A percentile compares a stretch with the other conserved stretches of the same genome.
Evolutionary conservation across 2,113 vertebrate species (phyloP).

Genomic region (Pogona vitticeps): DNA sequence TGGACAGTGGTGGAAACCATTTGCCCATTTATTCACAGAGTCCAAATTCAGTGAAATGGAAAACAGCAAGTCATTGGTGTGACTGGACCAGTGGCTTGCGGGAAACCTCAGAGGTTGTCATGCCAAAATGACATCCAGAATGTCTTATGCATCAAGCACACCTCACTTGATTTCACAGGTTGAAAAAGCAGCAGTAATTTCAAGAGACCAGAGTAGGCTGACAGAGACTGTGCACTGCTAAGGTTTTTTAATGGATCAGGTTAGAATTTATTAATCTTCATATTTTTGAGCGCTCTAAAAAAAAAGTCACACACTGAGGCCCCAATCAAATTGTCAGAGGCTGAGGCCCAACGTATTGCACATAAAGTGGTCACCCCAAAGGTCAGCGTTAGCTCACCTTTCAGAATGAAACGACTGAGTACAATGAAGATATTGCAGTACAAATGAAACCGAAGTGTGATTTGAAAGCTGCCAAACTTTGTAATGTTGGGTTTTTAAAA

Average conservation of each 20-base stretch:
- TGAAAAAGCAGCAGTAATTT: slow-evolving; percentile 23
- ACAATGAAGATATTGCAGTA: background rate
- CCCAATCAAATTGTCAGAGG: background rate
- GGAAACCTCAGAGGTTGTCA: slow-evolving; percentile 56
- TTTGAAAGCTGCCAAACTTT: background rate
- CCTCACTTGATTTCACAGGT: slow-evolving; percentile 29
- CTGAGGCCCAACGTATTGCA: background rate
- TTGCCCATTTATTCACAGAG: slow-evolving; percentile 63
- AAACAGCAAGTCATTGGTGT: slow-evolving; percentile 74
- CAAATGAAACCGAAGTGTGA: background rate
- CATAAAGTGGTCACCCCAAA: background rate
- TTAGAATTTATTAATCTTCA: background rate
- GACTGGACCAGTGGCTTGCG: slow-evolving; percentile 52
- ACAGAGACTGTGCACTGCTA: background rate
- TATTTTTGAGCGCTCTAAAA: slow-evolving; percentile 3
- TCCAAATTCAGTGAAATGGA: slow-evolving; percentile 74
- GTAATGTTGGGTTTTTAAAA: background rate
- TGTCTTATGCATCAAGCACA: background rate
- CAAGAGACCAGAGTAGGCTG: background rate
- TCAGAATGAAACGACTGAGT: too few relatives aligned
- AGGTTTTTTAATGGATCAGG: background rate
- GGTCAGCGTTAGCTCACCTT: too few relatives aligned
- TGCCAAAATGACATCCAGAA: slow-evolving; percentile 34
- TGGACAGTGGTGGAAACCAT: slow-evolving; percentile 59
- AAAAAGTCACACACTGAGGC: background rate